A percentile compares a stretch with the other conserved stretches of the same genome.
Evolutionary conservation across 2,113 vertebrate species (phyloP).

Genomic region (Hiodon alosoides): DNA sequence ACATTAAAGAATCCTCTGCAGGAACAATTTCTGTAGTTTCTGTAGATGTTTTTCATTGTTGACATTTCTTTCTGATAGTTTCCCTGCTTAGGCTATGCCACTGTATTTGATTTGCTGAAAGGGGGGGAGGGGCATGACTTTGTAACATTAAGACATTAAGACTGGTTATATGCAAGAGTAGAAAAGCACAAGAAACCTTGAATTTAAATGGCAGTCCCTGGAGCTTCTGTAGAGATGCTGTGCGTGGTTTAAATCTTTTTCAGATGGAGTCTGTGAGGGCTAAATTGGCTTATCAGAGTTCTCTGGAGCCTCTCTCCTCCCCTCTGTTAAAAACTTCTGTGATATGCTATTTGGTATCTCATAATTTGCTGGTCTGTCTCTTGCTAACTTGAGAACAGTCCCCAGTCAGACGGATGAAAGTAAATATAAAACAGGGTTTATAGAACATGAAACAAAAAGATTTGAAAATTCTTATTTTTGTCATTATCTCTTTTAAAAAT

Average conservation of each 20-base stretch:
- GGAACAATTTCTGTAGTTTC: too few species aligned
- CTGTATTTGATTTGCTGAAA: not conserved
- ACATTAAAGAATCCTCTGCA: not conserved
- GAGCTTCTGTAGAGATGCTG: not conserved
- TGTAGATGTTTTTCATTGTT: not conserved
- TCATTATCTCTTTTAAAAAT: too few species aligned
- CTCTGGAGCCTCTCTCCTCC: too few species aligned
- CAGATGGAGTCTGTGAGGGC: slow-evolving; percentile 53
- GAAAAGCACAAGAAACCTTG: slow-evolving; percentile 30
- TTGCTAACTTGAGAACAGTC: too few species aligned
- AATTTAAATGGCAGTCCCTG: slow-evolving; percentile 30
- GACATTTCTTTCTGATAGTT: too few species aligned
- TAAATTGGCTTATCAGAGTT: not conserved
- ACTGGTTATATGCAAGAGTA: slow-evolving; percentile 4
- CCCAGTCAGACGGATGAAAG: too few species aligned
- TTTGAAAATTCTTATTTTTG: too few species aligned
- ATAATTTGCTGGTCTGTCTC: too few species aligned
- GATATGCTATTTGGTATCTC: too few species aligned
- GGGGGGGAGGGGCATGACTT: slow-evolving; percentile 13
- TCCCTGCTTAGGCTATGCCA: too few species aligned
- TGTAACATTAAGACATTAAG: slow-evolving; percentile 12
- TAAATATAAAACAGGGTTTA: too few species aligned
- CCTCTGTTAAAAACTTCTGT: not conserved
- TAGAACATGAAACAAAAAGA: too few species aligned
- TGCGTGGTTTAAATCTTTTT: slow-evolving; percentile 51